phyloP scores from a whole-genome alignment of 2,797 vertebrate genomes.

The Siniperca obscura region DNA sequence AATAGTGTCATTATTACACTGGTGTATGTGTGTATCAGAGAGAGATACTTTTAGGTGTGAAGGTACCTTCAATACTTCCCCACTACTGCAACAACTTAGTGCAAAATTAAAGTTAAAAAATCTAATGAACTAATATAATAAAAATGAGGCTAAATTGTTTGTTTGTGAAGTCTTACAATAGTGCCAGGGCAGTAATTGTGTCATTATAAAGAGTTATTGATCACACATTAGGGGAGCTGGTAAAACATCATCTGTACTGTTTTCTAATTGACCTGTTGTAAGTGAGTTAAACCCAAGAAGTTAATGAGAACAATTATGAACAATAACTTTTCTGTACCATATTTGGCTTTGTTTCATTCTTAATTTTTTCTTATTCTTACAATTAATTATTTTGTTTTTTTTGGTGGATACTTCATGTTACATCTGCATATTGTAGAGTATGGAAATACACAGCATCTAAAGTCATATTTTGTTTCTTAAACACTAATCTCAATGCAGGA shows the following conservation, averaged over 20 bases:
- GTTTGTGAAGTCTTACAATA: not conserved
- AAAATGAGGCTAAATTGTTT: not conserved
- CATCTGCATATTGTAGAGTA: not conserved
- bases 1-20: constrained; percentile 25
- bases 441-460: not conserved
- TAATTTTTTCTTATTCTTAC: not conserved
- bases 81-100: not conserved
- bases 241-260: not conserved
- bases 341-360: not conserved
- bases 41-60: not conserved
- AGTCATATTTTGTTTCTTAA: not conserved
- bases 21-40: not conserved
- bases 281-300: not conserved
- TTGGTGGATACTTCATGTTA: not conserved
- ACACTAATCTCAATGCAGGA: not conserved
- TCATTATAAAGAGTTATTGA: not conserved
- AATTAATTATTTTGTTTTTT: not conserved
- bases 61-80: not conserved
- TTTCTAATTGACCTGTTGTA: not conserved
- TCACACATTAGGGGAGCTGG: not conserved
- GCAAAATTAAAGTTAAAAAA: not conserved
- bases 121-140: not conserved
- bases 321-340: not conserved
- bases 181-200: not conserved
- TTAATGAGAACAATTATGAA: not conserved